Conservation (phyloP, 2,888 invertebrate genomes). For the Ophion ellenae region DNA sequence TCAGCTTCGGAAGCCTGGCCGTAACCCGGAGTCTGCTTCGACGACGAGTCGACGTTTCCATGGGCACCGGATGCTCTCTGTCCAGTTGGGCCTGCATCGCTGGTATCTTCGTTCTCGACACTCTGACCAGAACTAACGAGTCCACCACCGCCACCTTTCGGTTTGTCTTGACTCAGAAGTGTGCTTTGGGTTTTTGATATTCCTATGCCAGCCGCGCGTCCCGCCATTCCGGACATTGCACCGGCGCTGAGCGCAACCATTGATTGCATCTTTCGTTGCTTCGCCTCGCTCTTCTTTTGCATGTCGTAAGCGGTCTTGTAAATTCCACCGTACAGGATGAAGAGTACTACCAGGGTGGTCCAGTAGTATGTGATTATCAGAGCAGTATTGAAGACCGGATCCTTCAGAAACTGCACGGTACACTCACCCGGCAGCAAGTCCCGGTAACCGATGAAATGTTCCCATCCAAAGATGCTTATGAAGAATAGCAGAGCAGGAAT, state of each 20-base stretch:
- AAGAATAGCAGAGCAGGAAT: constrained; percentile 98
- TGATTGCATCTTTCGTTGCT: constrained; percentile 97
- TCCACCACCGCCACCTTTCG: constrained; percentile 85
- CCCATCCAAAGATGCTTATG: constrained; percentile 99
- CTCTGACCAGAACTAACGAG: constrained; percentile 79
- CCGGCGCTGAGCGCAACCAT: constrained; percentile 96
- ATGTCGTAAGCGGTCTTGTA: constrained; percentile 98
- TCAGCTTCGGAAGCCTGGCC: constrained; percentile 86
- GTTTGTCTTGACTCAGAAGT: constrained; percentile 89
- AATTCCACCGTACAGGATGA: constrained; percentile 97
- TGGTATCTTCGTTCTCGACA: constrained; percentile 69
- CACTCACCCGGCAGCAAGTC: constrained; percentile 95
- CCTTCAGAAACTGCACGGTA: constrained; percentile 98
- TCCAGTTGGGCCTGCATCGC: constrained; percentile 63
- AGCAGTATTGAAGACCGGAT: constrained; percentile 98
- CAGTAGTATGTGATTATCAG: constrained; percentile 98
- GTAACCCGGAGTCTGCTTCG: constrained; percentile 71
- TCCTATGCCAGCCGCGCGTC: constrained; percentile 93
- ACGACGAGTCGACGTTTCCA: constrained; percentile 60
- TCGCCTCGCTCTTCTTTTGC: constrained; percentile 98
- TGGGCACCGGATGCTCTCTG: constrained; percentile 67
- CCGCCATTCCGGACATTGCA: constrained; percentile 96
- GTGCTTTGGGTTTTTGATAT: constrained; percentile 89
- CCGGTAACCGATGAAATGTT: constrained; percentile 97
- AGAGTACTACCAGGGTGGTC: constrained; percentile 97